Base-by-base conservation (phyloP, 2,113 vertebrate species). In the Ciconia maguari region DNA sequence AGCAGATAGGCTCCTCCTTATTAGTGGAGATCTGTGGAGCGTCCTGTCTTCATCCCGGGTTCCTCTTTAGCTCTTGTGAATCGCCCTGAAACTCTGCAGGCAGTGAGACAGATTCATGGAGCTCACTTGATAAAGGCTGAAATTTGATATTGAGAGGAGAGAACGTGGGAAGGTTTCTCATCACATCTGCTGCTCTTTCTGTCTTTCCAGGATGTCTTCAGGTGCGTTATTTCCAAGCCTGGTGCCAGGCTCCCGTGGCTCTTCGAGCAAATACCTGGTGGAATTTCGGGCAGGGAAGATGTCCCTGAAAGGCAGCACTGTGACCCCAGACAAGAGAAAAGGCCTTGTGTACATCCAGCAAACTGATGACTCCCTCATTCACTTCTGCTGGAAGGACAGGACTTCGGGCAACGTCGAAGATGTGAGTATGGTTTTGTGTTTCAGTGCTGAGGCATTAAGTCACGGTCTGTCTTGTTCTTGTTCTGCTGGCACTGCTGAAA, bases 351-450 rank as follows among this genome's bases (percentile, higher is more conserved):
- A 99, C 97, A 99, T 99, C 94, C 99, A 99, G 97, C 99, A 99
- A 92, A 99, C 99, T 0, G 99, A 99, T 2, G 99, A 99, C 97
- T 99, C 99, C 26, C 99, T 99, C 92, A 99, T 99, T 83, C 99
- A 99, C 97, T 99, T 99, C 97, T 99, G 99, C 97, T 99, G 99
- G 99, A 99, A 99, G 95, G 99, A 99, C 96, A 98, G 99, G 86
- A 99, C 99, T 15, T 99, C 99, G 0, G 99, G 99, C 46, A 99
- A 98, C 0, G 99, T 99, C 32, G 99, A 99, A 16, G 99, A 99
- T 52, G 99, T 99, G 75, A 99, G 99, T 97, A 66, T 27, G 55
- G 48, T 7, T n/a, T 38, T 38, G 8, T 34, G 62, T 64, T 38
- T 71, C 32, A 15, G 21, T n/a, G 64, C 52, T 38, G 77, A 78